Evolutionary conservation across 2,888 invertebrate species (phyloP).

Genomic region (Chironomus tentans): DNA sequence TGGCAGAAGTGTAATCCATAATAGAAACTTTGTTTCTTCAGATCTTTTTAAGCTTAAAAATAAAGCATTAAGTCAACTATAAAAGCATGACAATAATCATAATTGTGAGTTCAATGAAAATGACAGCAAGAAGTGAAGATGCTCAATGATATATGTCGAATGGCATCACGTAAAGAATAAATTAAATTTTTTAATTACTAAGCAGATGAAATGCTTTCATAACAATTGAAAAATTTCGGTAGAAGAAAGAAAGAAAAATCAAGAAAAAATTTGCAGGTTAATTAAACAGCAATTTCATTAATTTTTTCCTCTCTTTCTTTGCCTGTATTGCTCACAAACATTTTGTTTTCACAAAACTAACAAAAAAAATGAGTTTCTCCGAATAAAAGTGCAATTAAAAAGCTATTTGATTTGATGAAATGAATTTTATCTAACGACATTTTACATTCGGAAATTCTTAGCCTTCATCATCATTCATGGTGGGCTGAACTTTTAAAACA

Average conservation of each 20-base stretch:
- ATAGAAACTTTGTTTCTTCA: too few species aligned
- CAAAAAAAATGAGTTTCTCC: not conserved
- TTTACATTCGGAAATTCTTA: not conserved
- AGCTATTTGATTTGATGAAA: not conserved
- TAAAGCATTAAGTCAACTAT: too few species aligned
- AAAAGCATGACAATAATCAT: too few species aligned
- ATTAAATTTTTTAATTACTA: not conserved
- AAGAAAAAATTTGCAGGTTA: not conserved
- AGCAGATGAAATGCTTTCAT: not conserved
- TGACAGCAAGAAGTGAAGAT: too few species aligned
- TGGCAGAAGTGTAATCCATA: too few species aligned
- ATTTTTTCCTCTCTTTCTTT: not conserved
- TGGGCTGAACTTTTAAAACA: not conserved
- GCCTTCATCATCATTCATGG: not conserved
- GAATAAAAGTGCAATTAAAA: not conserved
- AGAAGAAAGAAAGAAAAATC: not conserved
- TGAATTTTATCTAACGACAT: not conserved
- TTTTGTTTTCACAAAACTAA: not conserved
- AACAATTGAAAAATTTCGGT: not conserved
- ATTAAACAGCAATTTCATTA: slow-evolving; percentile 6
- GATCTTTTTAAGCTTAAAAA: too few species aligned
- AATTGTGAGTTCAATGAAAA: too few species aligned
- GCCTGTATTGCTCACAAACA: not conserved
- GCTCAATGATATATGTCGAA: not conserved
- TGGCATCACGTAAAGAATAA: slow-evolving; percentile 4